phyloP scores from a whole-genome alignment of 2,797 vertebrate genomes.

The Hypotaenidia okinawae region DNA sequence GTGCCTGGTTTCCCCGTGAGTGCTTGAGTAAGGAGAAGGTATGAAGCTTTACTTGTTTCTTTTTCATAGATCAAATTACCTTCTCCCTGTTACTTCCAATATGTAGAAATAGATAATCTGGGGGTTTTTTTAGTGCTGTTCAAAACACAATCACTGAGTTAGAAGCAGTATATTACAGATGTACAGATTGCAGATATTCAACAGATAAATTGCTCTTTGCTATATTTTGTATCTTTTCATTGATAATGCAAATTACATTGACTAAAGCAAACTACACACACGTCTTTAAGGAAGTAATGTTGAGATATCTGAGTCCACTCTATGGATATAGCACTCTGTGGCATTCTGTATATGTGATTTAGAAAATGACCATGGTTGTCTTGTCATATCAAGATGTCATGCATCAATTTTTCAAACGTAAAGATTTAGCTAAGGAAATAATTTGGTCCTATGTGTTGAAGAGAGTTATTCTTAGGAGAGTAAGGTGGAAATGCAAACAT shows the following conservation, averaged over 20 bases:
- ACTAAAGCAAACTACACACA: not conserved
- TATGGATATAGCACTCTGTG: not conserved
- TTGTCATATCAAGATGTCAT: not conserved
- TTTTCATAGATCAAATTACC: not conserved
- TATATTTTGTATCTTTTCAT: not conserved
- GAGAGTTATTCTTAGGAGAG: not conserved
- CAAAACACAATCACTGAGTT: not conserved
- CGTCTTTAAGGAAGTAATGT: not conserved
- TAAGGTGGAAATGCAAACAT: conserved; percentile 13
- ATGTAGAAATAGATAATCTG: not conserved
- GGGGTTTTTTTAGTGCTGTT: not conserved
- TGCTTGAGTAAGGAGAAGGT: not conserved
- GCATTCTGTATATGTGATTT: not conserved
- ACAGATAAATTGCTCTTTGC: not conserved
- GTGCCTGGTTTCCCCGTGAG: not conserved
- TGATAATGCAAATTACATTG: not conserved
- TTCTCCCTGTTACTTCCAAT: not conserved
- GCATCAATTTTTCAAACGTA: not conserved
- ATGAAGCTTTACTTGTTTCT: not conserved
- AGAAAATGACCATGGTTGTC: not conserved
- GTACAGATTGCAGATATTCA: not conserved
- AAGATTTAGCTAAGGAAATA: not conserved
- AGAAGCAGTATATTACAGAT: not conserved
- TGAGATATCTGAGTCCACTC: not conserved
- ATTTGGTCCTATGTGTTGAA: not conserved